phyloP scores from a whole-genome alignment of 2,113 vertebrate species.

The Albula goreensis region DNA sequence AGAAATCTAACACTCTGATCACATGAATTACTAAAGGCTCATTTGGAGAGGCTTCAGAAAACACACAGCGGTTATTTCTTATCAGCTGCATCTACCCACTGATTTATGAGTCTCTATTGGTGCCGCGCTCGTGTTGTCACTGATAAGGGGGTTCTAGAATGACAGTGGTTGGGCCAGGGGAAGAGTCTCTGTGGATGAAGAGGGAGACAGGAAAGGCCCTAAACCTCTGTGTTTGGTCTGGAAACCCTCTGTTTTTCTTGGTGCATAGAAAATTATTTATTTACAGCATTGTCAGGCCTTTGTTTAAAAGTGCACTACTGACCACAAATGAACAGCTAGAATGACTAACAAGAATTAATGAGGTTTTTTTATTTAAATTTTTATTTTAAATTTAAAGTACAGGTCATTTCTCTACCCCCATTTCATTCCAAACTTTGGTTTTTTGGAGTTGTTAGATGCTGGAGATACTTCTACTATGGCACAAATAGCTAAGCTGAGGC shows the following conservation, averaged over 20 bases:
- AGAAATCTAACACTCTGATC: constrained; percentile 53
- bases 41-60: constrained; percentile 34
- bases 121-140: constrained; percentile 35
- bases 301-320: not conserved
- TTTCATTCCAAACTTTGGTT: too few relatives aligned
- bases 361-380: too few relatives aligned
- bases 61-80: constrained; percentile 33
- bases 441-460: too few relatives aligned
- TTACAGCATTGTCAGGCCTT: not conserved
- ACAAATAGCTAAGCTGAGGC: too few relatives aligned
- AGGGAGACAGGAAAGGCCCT: not conserved
- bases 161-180: constrained; percentile 7
- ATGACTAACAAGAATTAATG: too few relatives aligned
- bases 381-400: not conserved
- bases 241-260: not conserved
- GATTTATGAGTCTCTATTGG: constrained; percentile 47
- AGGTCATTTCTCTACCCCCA: too few relatives aligned
- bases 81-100: constrained; percentile 33
- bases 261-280: not conserved
- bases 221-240: not conserved
- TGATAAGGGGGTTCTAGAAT: constrained; percentile 49
- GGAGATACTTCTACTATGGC: too few relatives aligned
- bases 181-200: constrained; percentile 6
- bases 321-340: not conserved
- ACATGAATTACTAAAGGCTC: constrained; percentile 43